These are phyloP conservation scores for Halcyon leucocephala DNA, from an alignment of 2,797 vertebrate genomes.

Conservation along the genomic window DNA sequence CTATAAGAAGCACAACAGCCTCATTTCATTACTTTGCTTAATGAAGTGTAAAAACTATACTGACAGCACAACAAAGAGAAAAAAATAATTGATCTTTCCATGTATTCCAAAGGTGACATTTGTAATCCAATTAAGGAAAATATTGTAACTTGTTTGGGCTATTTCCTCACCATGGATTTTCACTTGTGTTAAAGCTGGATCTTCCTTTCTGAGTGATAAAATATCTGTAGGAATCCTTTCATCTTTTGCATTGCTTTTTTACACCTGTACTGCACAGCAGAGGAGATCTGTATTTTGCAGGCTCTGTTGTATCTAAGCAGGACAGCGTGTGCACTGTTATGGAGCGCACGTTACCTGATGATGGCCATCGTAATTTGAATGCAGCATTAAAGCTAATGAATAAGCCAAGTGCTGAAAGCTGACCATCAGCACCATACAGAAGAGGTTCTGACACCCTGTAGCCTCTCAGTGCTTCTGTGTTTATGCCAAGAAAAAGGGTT, in stretches of 20 bases:
- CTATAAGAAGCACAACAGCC: constrained; percentile 4
- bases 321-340: not conserved
- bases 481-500: not conserved
- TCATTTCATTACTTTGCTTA: not conserved
- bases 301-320: not conserved
- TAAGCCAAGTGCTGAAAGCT: not conserved
- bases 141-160: not conserved
- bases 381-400: not conserved
- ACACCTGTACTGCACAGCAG: not conserved
- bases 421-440: not conserved
- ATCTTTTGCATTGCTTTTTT: not conserved
- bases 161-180: not conserved
- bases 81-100: constrained; percentile 27
- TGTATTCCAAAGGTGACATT: constrained; percentile 24
- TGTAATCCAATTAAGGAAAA: constrained; percentile 25
- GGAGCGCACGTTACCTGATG: not conserved
- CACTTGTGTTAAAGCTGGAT: not conserved
- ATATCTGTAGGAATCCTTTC: not conserved
- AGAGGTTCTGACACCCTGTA: not conserved
- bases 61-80: constrained; percentile 37
- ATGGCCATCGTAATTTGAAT: not conserved
- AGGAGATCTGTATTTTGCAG: not conserved
- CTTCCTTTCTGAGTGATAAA: not conserved
- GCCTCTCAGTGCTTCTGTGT: not conserved
- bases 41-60: constrained; percentile 4